These are phyloP conservation scores for Hydroisotoma schaefferi DNA, from an alignment of 2,888 invertebrate species.

Conservation along the genomic window DNA sequence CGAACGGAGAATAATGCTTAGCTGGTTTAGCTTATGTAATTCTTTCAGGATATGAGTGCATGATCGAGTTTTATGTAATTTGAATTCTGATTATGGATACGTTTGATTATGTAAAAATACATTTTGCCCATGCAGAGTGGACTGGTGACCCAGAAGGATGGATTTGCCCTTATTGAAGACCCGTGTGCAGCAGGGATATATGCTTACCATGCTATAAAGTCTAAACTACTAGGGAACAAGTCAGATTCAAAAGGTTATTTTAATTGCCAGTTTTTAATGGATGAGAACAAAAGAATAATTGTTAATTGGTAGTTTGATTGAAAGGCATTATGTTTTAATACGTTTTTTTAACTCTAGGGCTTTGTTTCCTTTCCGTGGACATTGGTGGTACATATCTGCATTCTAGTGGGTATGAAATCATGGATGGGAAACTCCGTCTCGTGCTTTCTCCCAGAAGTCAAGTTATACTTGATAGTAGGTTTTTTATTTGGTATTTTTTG, in stretches of 20 bases:
- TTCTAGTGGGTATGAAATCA: conserved; percentile 34
- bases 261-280: too few relatives aligned
- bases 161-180: conserved; percentile 43
- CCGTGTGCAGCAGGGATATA: conserved; percentile 41
- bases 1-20: too few relatives aligned
- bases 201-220: conserved; percentile 35
- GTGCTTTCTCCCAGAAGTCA: conserved; percentile 31
- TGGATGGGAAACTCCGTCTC: conserved; percentile 36
- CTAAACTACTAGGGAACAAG: too few relatives aligned
- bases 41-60: too few relatives aligned
- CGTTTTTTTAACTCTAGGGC: conserved; percentile 13
- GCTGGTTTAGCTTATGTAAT: too few relatives aligned
- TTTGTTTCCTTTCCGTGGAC: conserved; percentile 37
- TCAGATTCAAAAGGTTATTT: too few relatives aligned
- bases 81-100: too few relatives aligned
- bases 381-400: conserved; percentile 38
- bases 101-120: too few relatives aligned
- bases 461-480: conserved; percentile 35
- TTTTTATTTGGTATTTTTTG: background rate
- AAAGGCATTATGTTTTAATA: background rate
- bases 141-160: conserved; percentile 33
- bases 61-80: too few relatives aligned
- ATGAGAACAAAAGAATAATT: background rate
- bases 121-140: conserved; percentile 39
- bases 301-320: background rate